These are phyloP conservation scores for Oryzias celebensis DNA, from an alignment of 2,113 vertebrate genomes.

Conservation along the genomic window DNA sequence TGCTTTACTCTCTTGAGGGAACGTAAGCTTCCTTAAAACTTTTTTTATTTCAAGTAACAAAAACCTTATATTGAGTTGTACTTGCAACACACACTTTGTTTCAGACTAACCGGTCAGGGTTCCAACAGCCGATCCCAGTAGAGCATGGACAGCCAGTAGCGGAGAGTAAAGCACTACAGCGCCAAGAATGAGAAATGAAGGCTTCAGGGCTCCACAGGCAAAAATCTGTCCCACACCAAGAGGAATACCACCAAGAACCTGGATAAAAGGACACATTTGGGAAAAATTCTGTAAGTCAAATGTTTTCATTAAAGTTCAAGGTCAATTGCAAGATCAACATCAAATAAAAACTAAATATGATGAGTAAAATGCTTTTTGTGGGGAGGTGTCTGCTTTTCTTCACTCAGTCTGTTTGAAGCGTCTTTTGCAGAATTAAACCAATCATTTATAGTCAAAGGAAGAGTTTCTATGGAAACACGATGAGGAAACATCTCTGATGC, in stretches of 20 bases:
- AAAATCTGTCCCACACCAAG: constrained; percentile 79
- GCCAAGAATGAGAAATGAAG: constrained; percentile 71
- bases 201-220: constrained; percentile 62
- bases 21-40: no score
- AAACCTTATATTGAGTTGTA: no score
- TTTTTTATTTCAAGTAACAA: no score
- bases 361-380: neutral
- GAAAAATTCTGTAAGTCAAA: neutral
- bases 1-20: no score
- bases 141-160: constrained; percentile 63
- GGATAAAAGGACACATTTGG: neutral
- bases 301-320: neutral
- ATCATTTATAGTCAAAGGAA: neutral
- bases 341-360: neutral
- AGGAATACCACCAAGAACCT: constrained; percentile 72
- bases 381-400: neutral
- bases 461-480: constrained; percentile 63
- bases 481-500: constrained; percentile 33
- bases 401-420: neutral
- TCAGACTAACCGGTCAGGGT: constrained; percentile 68
- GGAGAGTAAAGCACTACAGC: constrained; percentile 76
- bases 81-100: neutral
- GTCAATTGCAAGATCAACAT: neutral
- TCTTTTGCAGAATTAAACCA: constrained; percentile 3
- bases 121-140: constrained; percentile 74